phyloP scores from a whole-genome alignment of 2,113 vertebrate species.

The western clawed frog (Xenopus tropicalis) region DNA sequence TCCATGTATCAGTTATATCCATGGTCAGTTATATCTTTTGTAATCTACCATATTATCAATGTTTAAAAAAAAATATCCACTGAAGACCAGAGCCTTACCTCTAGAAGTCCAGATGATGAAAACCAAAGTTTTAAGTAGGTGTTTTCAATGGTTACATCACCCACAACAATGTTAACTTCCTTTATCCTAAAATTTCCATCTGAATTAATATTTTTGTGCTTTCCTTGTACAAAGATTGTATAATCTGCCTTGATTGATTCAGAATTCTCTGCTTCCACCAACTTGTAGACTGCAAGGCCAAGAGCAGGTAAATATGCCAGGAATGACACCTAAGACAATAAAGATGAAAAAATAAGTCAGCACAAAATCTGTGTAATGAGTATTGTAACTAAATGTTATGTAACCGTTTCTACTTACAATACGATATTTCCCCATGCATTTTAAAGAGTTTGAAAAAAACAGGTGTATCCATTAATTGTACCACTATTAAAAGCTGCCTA shows the following conservation, averaged over 20 bases:
- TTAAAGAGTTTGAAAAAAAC: too few species aligned
- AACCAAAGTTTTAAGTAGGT: constrained; percentile 73
- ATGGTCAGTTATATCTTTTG: too few species aligned
- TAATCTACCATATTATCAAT: too few species aligned
- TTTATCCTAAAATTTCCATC: constrained; percentile 70
- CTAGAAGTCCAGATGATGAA: constrained; percentile 75
- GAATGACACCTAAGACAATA: constrained; percentile 75
- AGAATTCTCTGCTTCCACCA: constrained; percentile 62
- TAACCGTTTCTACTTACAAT: too few species aligned
- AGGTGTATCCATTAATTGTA: too few species aligned
- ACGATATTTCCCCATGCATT: too few species aligned
- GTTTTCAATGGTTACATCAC: constrained; percentile 74
- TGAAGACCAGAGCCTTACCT: constrained; percentile 63
- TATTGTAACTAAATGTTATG: neutral
- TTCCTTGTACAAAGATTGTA: constrained; percentile 55
- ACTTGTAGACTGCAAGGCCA: constrained; percentile 73
- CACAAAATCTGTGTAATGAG: neutral
- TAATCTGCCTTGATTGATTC: constrained; percentile 68
- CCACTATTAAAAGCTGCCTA: too few species aligned
- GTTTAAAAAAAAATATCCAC: too few species aligned
- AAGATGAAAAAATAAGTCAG: neutral
- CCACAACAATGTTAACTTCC: constrained; percentile 50
- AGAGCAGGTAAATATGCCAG: constrained; percentile 73
- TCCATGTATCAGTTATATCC: too few species aligned
- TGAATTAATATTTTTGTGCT: constrained; percentile 45